phyloP scores from a whole-genome alignment of 2,888 invertebrate species.

The Strigamia crassipes region DNA sequence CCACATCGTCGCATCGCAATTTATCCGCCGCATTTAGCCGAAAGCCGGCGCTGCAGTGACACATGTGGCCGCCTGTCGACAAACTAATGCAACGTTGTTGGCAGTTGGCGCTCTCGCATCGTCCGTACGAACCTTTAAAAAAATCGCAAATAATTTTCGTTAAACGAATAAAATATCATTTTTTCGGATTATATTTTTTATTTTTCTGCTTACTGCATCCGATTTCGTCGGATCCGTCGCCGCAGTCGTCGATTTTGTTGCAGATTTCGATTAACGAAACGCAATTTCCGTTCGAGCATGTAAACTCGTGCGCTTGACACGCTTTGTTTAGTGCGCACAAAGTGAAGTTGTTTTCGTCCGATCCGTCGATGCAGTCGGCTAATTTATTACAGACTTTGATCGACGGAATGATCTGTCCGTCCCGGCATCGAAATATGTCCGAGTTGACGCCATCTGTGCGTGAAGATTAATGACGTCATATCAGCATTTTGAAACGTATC shows the following conservation, averaged over 20 bases:
- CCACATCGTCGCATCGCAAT: constrained; percentile 64
- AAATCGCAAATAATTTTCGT: background rate
- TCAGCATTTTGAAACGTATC: too few species aligned
- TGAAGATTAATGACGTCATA: too few species aligned
- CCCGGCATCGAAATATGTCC: constrained; percentile 31
- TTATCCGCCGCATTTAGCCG: background rate
- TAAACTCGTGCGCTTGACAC: constrained; percentile 71
- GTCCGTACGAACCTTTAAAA: constrained; percentile 38
- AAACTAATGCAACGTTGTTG: constrained; percentile 34
- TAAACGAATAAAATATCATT: too few species aligned
- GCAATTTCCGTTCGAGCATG: constrained; percentile 85
- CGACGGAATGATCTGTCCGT: constrained; percentile 29
- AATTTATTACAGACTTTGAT: constrained; percentile 75
- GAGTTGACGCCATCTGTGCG: background rate
- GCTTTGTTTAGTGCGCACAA: constrained; percentile 70
- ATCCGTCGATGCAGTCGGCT: constrained; percentile 92
- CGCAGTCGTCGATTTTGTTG: constrained; percentile 87
- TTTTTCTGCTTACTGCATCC: constrained; percentile 72
- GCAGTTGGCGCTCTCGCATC: constrained; percentile 34
- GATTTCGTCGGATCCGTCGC: constrained; percentile 84
- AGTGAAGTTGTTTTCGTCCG: constrained; percentile 92
- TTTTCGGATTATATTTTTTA: background rate
- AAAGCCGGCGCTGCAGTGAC: constrained; percentile 43
- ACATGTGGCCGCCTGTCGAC: constrained; percentile 10
- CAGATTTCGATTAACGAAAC: constrained; percentile 78